Conservation (phyloP, 2,113 vertebrate genomes). For the Petrocephalus microphthalmus region DNA sequence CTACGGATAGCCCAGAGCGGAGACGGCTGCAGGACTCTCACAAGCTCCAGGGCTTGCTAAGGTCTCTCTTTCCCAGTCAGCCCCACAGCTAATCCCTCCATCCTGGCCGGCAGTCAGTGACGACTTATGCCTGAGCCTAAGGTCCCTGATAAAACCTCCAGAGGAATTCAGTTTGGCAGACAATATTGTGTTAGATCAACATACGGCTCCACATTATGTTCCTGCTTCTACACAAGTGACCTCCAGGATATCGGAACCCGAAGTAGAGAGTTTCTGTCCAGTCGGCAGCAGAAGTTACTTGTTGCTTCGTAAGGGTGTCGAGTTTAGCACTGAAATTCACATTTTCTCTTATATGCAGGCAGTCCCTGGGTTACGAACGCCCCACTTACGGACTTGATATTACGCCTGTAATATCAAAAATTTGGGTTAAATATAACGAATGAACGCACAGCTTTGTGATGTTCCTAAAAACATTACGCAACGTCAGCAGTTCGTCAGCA, state of each 20-base stretch:
- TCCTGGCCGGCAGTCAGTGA: not conserved
- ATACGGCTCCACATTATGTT: not conserved
- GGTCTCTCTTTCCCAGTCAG: not conserved
- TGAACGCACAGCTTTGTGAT: not conserved
- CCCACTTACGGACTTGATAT: not conserved
- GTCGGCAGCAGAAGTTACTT: not conserved
- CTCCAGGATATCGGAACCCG: not conserved
- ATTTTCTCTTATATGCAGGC: not conserved
- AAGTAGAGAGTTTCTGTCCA: not conserved
- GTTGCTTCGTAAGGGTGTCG: not conserved
- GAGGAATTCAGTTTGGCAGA: conserved; percentile 13
- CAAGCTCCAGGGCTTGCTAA: not conserved
- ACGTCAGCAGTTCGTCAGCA: not conserved
- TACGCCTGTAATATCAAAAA: not conserved
- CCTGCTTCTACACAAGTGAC: not conserved
- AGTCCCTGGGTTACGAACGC: not conserved
- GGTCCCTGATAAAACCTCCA: not conserved
- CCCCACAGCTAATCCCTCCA: not conserved
- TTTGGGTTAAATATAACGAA: not conserved
- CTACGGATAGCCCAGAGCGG: not conserved
- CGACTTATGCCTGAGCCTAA: not conserved
- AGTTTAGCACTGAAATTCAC: not conserved
- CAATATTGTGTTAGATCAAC: not conserved
- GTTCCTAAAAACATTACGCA: not conserved
- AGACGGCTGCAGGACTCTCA: not conserved